phyloP scores from a whole-genome alignment of 2,888 invertebrate genomes.

The Melieria picta region DNA sequence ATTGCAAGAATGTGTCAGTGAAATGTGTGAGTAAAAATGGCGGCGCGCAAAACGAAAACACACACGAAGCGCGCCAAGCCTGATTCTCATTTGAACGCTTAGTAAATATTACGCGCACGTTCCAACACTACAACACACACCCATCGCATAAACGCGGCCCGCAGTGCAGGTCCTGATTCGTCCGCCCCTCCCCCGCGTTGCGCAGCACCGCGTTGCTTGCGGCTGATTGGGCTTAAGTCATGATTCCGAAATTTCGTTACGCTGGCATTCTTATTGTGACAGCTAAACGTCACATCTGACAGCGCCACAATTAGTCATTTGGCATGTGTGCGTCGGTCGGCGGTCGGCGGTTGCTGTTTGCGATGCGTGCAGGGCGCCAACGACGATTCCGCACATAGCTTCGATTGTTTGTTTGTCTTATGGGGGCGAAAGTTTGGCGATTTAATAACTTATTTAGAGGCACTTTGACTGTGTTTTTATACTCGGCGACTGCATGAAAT shows the following conservation, averaged over 20 bases:
- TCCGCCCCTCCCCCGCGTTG: constrained; percentile 14
- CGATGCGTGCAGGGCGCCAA: too few species aligned
- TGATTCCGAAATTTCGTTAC: constrained; percentile 32
- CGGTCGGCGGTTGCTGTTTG: background rate
- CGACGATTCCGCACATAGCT: too few species aligned
- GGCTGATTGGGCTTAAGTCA: constrained; percentile 31
- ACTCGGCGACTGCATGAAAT: too few species aligned
- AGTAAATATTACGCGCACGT: constrained; percentile 30
- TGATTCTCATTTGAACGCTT: constrained; percentile 52
- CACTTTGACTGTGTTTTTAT: too few species aligned
- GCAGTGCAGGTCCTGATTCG: background rate
- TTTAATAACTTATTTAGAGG: too few species aligned
- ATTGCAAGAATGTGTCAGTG: constrained; percentile 40
- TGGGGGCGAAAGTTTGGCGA: too few species aligned
- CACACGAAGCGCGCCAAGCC: constrained; percentile 1
- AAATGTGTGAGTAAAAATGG: background rate
- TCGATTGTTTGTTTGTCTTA: too few species aligned
- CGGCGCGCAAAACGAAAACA: background rate
- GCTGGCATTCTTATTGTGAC: constrained; percentile 55
- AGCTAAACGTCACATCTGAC: constrained; percentile 58
- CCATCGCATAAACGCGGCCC: background rate
- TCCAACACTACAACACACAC: background rate
- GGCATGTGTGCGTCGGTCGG: background rate
- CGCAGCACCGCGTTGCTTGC: constrained; percentile 10
- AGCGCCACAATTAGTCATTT: constrained; percentile 59